Evolutionary conservation across 1,140 invertebrate genomes (phyloP).

Genomic region (Drosophila quadrilineata): DNA sequence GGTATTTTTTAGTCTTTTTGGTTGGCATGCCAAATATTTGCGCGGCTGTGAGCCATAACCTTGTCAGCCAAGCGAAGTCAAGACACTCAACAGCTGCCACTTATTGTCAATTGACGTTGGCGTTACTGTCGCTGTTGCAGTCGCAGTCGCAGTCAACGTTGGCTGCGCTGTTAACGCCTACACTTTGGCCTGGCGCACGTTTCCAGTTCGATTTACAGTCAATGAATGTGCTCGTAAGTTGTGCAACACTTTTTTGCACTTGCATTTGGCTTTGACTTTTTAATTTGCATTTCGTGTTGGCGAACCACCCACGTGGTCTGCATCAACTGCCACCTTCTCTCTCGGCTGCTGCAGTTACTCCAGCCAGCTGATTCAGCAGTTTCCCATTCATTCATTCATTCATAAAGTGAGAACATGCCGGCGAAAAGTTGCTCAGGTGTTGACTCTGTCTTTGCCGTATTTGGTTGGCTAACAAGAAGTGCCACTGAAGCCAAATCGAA

Average conservation of each 20-base stretch:
- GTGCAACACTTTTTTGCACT: slow-evolving; percentile 63
- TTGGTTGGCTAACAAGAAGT: slow-evolving; percentile 64
- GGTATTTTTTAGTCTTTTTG: slow-evolving; percentile 22
- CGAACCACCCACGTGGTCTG: slow-evolving; percentile 64
- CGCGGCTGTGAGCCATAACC: slow-evolving; percentile 62
- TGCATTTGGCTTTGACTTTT: slow-evolving; percentile 47
- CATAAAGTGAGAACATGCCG: slow-evolving; percentile 53
- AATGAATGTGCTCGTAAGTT: slow-evolving; percentile 73
- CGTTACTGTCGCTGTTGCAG: slow-evolving; percentile 24
- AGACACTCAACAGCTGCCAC: slow-evolving; percentile 65
- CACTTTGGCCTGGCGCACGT: slow-evolving; percentile 63
- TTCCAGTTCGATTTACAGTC: slow-evolving; percentile 75
- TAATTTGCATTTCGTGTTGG: slow-evolving; percentile 68
- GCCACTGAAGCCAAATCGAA: slow-evolving; percentile 39
- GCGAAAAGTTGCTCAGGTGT: slow-evolving; percentile 43
- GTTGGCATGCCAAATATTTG: slow-evolving; percentile 68
- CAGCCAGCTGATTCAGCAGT: slow-evolving; percentile 41
- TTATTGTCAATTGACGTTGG: slow-evolving; percentile 57
- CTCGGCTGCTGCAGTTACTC: not conserved
- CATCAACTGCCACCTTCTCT: slow-evolving; percentile 24
- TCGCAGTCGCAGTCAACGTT: slow-evolving; percentile 20
- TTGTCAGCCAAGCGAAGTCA: slow-evolving; percentile 35
- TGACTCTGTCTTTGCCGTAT: slow-evolving; percentile 46
- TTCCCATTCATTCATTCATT: too few relatives aligned
- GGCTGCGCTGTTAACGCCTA: too few relatives aligned